A percentile compares a stretch with the other conserved stretches of the same genome.
These are phyloP conservation scores for Sebastes goodei DNA, from an alignment of 2,797 vertebrate species.

Conservation along the genomic window DNA sequence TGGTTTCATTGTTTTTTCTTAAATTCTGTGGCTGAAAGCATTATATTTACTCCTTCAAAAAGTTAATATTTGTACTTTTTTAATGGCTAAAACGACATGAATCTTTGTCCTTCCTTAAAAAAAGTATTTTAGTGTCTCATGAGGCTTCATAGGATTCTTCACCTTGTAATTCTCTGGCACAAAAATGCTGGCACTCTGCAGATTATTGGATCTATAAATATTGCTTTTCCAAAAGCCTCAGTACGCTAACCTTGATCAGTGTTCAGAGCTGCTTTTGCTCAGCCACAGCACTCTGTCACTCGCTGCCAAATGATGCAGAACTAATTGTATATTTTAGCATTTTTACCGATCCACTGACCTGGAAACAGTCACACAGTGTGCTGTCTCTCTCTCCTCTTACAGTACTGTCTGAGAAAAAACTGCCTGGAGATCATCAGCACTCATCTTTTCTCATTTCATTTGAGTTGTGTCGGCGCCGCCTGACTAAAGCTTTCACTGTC, in stretches of 20 bases:
- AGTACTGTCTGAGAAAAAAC: not conserved
- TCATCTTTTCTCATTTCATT: constrained; percentile 2
- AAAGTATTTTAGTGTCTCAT: not conserved
- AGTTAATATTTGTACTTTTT: not conserved
- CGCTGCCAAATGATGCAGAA: constrained; percentile 21
- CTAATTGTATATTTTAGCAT: constrained; percentile 33
- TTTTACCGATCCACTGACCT: constrained; percentile 60
- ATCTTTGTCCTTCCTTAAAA: not conserved
- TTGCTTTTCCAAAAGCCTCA: not conserved
- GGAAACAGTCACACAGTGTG: constrained; percentile 31
- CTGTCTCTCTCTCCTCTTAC: not conserved
- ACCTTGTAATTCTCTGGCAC: not conserved
- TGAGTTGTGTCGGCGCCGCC: not conserved
- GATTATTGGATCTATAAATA: not conserved
- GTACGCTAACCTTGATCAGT: not conserved
- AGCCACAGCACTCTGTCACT: not conserved
- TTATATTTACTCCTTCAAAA: not conserved
- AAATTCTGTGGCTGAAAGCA: too few species aligned
- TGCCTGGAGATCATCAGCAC: not conserved
- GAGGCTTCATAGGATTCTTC: not conserved
- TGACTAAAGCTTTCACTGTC: not conserved
- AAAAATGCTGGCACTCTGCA: not conserved
- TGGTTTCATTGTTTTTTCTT: not conserved
- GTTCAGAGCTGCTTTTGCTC: not conserved
- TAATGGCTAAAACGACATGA: not conserved